phyloP scores from a whole-genome alignment of 2,888 invertebrate species.

The Lycia hirtaria region DNA sequence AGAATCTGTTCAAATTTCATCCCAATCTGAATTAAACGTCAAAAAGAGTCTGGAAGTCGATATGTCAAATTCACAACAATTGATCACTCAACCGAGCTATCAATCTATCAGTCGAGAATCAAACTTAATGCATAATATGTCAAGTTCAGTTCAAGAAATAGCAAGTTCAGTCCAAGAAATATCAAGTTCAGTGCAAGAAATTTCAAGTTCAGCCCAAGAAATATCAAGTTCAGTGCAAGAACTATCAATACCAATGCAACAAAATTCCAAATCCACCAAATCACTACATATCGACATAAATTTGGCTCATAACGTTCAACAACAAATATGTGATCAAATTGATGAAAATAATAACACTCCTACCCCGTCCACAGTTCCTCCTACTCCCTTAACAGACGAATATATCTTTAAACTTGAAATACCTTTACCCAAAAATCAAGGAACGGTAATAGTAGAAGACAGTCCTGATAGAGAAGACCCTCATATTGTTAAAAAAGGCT shows the following conservation, averaged over 20 bases:
- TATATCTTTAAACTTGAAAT: constrained; percentile 71
- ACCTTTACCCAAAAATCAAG: constrained; percentile 65
- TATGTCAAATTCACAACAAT: constrained; percentile 25
- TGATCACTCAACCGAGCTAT: constrained; percentile 39
- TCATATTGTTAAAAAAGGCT: constrained; percentile 68
- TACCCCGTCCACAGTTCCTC: constrained; percentile 63
- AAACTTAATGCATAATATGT: not conserved
- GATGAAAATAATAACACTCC: constrained; percentile 56
- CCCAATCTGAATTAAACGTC: constrained; percentile 33
- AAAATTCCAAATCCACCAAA: not conserved
- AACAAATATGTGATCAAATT: constrained; percentile 40
- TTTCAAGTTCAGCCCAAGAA: not conserved
- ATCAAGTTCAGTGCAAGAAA: not conserved
- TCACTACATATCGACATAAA: constrained; percentile 36
- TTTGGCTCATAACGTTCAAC: constrained; percentile 27
- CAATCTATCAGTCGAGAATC: constrained; percentile 10
- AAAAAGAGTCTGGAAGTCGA: constrained; percentile 33
- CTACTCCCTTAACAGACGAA: constrained; percentile 75
- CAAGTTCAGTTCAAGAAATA: constrained; percentile 1
- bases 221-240: constrained; percentile 4
- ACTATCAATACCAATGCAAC: constrained; percentile 13
- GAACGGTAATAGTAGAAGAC: constrained; percentile 46
- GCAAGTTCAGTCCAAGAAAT: not conserved
- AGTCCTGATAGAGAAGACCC: constrained; percentile 64
- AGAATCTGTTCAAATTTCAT: constrained; percentile 20